Evolutionary conservation across 2,888 invertebrate species (phyloP), one percentile per base, ranked within the genome.

Genomic region (Cerceris ruficornis): DNA sequence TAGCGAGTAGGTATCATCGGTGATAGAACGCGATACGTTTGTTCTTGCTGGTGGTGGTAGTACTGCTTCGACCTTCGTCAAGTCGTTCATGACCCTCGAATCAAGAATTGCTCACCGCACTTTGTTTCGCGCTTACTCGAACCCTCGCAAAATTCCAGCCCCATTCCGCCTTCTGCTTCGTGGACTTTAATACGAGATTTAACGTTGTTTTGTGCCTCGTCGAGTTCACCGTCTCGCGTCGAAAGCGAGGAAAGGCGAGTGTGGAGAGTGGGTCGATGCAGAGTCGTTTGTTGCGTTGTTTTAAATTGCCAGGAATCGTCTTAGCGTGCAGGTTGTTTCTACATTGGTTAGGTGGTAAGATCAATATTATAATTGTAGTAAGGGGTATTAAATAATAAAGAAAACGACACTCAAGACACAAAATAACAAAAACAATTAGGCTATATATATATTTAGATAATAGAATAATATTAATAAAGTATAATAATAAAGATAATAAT

Each of bases 21-120:
- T 84, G 87, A 87, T 87, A 86, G 86, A 82, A 82, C 82, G 80
- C 55, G 83, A 83, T 81, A 84, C 83, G 85, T 80, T 86, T 79
- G 80, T 69, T 80, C 58, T 41, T 69, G 42, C 46, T 73, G 66
- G 65, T 62, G 69, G 52, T 54, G 42, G 86, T 80, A 79, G 82
- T 86, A 81, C 80, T 76, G 77, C 70, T 70, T 80, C 78, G 80
- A 89, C 89, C 90, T 89, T 90, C 90, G 90, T 90, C 89, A 88
- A 88, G 86, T 86, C 81, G 77, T 76, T 78, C 77, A 78, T 76
- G 70, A 69, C 62, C 76, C 62, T 64, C 76, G 83, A 86, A 86
- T 89, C 88, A 85, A 88, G 86, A 84, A 87, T 87, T 81, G 78
- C 82, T 75, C 73, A 60, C 60, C 69, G 59, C 74, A 52, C 76